Evolutionary conservation across 2,888 invertebrate species (phyloP), one percentile per base, ranked within the genome.

Genomic region (Pseudococcus jackbeardsleyi): DNA sequence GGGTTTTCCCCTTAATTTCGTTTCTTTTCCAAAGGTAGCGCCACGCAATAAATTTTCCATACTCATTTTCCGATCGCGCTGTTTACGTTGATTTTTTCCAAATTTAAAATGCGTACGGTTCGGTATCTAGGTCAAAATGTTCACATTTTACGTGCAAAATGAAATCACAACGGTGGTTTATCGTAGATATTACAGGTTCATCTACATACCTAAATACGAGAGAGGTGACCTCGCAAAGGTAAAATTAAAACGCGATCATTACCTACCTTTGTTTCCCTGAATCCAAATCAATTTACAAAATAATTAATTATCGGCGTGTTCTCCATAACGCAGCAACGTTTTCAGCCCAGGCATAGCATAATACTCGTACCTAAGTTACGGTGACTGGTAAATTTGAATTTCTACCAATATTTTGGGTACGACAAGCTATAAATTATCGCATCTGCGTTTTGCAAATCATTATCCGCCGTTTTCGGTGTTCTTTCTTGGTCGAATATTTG

Each of bases 281-380:
- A 19, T 68, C 15, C 68, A 26, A 68, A 68, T 68, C 68, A 68
- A 22, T 68, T 68, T 68, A 26, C 68, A 26, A 26, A 68, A 26
- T 50, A 68, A 68, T 22, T 68, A 68, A 68, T 68, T 26, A 68
- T 26, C 22, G 26, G 11, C 0, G 68, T 26, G 26, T 26, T 68
- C 68, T 26, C 26, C 9, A 26, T 68, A 68, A 22, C 68, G 68
- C 26, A 9, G 8, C n/a, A 15, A 19, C n/a, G n/a, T 59, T 9
- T 50, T 50, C 6, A 50, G 48, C 15, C 2, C 15, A 15, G 15
- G 48, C 4, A 50, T 50, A 42, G 48, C 48, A 50, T 50, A n/a
- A n/a, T n/a, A n/a, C n/a, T n/a, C n/a, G n/a, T n/a, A n/a, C n/a
- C n/a, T n/a, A 50, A 50, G 15, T 50, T 12, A 50, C 15, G 15